A percentile compares a stretch with the other conserved stretches of the same genome.
phyloP scores from a whole-genome alignment of 2,113 vertebrate species.

The Ageneiosus marmoratus region DNA sequence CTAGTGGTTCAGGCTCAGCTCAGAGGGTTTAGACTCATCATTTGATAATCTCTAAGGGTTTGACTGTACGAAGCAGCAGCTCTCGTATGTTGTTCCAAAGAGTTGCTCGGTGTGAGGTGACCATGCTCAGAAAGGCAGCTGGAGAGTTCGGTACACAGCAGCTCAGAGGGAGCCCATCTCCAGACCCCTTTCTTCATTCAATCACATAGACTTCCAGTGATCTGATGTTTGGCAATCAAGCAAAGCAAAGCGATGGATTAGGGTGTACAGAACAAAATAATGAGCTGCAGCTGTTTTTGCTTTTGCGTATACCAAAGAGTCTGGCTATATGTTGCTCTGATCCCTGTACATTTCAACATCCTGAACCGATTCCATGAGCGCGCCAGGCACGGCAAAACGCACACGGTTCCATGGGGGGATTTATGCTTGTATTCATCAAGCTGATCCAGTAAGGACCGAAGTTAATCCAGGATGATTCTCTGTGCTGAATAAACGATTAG shows the following conservation, averaged over 20 bases:
- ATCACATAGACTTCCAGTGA: constrained; percentile 64
- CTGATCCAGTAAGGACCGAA: constrained; percentile 21
- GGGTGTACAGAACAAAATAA: constrained; percentile 35
- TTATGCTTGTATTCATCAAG: constrained; percentile 31
- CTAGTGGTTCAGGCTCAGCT: not conserved
- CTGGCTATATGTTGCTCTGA: constrained; percentile 70
- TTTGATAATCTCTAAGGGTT: not conserved
- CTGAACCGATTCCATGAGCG: not conserved
- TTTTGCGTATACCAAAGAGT: constrained; percentile 87
- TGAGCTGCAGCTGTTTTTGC: constrained; percentile 66
- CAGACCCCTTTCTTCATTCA: constrained; percentile 57
- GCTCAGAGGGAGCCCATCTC: constrained; percentile 47
- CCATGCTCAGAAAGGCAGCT: constrained; percentile 30
- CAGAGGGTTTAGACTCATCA: not conserved
- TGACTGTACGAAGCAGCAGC: constrained; percentile 7
- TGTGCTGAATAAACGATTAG: constrained; percentile 62
- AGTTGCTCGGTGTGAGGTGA: not conserved
- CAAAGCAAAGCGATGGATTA: constrained; percentile 51
- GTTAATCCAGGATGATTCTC: constrained; percentile 50
- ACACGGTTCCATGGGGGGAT: not conserved
- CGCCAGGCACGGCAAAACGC: not conserved
- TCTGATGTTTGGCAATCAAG: constrained; percentile 62
- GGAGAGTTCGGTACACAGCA: constrained; percentile 38
- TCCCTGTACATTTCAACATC: constrained; percentile 46
- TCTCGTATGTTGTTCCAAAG: constrained; percentile 10